Conservation (phyloP, 2,113 vertebrate genomes). For the Pongo abelii region DNA sequence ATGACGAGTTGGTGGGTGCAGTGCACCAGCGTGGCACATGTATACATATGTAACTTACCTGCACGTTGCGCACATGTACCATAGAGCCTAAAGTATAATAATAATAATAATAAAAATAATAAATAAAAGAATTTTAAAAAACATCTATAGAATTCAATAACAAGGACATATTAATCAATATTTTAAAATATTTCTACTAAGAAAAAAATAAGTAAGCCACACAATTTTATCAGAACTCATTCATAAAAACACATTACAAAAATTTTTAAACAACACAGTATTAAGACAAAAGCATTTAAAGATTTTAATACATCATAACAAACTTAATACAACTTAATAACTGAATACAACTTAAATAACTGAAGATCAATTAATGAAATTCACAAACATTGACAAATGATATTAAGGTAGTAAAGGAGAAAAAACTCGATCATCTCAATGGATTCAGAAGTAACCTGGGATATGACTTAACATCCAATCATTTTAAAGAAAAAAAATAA, state of each 20-base stretch:
- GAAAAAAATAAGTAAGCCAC: not conserved
- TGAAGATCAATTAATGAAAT: not conserved
- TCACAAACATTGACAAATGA: too few species aligned
- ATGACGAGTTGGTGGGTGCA: too few species aligned
- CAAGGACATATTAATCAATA: not conserved
- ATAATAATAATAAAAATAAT: too few species aligned
- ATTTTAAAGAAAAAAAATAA: not conserved
- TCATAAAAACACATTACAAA: not conserved
- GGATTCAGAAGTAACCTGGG: not conserved
- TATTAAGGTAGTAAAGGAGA: not conserved
- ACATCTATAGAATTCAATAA: not conserved
- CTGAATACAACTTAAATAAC: not conserved
- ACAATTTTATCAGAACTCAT: not conserved
- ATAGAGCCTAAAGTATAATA: too few species aligned
- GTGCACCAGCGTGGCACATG: too few species aligned
- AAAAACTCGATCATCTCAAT: not conserved
- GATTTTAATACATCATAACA: not conserved
- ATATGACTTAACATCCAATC: not conserved
- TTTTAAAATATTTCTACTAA: not conserved
- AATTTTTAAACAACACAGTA: not conserved
- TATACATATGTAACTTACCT: too few species aligned
- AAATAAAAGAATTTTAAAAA: too few species aligned
- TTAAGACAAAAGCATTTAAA: not conserved
- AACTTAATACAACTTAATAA: not conserved
- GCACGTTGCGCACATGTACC: too few species aligned